Evolutionary conservation across 1,140 invertebrate genomes (phyloP).

Genomic region (Grapholita molesta): DNA sequence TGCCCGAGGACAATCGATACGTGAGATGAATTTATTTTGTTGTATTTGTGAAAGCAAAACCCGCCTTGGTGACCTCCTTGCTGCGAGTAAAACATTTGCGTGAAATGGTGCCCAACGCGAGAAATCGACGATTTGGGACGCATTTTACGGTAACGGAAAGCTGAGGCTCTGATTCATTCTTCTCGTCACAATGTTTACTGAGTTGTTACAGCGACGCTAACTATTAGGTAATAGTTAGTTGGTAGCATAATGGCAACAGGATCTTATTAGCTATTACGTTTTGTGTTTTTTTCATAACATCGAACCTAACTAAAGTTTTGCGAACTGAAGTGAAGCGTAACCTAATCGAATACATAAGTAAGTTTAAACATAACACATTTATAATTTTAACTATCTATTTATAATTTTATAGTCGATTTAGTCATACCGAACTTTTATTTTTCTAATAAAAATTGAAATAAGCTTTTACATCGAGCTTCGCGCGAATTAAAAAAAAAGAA

Average conservation of each 20-base stretch:
- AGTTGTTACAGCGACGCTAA: neutral
- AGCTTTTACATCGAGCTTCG: neutral
- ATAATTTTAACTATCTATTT: neutral
- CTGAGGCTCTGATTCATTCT: constrained; percentile 23
- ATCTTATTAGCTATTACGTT: neutral
- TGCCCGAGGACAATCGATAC: constrained; percentile 73
- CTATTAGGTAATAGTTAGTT: constrained; percentile 8
- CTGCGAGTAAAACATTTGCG: constrained; percentile 63
- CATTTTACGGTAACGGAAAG: constrained; percentile 59
- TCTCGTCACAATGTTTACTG: constrained; percentile 9
- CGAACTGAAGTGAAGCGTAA: no score
- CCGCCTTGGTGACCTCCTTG: constrained; percentile 72
- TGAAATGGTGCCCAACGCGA: constrained; percentile 70
- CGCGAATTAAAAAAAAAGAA: neutral
- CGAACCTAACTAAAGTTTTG: neutral
- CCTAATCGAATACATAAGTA: neutral
- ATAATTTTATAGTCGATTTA: neutral
- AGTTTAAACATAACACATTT: no score
- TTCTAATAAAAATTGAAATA: no score
- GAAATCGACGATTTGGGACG: constrained; percentile 71
- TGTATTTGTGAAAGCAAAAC: constrained; percentile 77
- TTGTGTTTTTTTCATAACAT: neutral
- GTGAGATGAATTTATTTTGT: constrained; percentile 78
- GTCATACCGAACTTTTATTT: neutral
- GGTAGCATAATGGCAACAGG: neutral